These are phyloP conservation scores for Xenus cinereus DNA, from an alignment of 2,113 vertebrate species.

Conservation along the genomic window DNA sequence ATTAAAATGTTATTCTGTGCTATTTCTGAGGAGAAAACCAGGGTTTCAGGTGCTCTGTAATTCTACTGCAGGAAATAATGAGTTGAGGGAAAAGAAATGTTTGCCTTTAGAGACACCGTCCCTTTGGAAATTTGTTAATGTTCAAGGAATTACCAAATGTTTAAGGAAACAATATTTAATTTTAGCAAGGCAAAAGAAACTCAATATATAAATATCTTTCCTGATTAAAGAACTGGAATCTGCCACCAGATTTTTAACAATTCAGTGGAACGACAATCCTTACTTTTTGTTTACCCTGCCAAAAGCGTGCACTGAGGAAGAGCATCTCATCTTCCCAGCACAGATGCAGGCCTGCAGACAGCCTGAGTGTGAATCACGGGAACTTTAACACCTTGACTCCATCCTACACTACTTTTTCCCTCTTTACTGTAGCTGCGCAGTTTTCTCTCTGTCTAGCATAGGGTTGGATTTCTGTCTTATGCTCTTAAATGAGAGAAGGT, in stretches of 20 bases:
- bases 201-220: not conserved
- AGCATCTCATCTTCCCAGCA: not conserved
- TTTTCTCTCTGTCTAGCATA: not conserved
- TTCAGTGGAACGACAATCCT: not conserved
- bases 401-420: not conserved
- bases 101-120: not conserved
- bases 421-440: not conserved
- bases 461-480: not conserved
- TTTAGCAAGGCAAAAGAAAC: not conserved
- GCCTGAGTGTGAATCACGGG: not conserved
- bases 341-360: not conserved
- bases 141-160: not conserved
- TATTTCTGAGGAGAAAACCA: constrained; percentile 9
- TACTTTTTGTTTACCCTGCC: not conserved
- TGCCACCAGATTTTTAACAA: not conserved
- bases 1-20: not conserved
- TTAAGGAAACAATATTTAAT: not conserved
- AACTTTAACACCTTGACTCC: not conserved
- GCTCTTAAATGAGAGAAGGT: not conserved
- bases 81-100: not conserved
- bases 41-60: not conserved
- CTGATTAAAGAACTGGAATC: not conserved
- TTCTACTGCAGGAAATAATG: not conserved
- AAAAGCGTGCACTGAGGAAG: not conserved
- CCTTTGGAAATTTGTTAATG: not conserved